Evolutionary conservation across 2,113 vertebrate species (phyloP).

Genomic region (Xiphorhynchus elegans): DNA sequence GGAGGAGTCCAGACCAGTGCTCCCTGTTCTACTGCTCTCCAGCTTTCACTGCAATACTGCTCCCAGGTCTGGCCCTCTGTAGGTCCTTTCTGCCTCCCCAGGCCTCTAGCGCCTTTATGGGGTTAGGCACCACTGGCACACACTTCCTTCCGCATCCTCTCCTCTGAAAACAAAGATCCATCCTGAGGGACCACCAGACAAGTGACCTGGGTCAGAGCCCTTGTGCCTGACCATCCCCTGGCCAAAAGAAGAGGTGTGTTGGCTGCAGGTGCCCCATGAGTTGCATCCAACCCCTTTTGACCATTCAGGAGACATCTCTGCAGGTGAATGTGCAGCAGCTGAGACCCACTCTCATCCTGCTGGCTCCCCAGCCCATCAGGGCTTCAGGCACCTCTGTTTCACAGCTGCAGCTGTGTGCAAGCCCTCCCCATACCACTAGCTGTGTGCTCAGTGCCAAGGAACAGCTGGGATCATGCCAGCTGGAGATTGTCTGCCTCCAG

Average conservation of each 20-base stretch:
- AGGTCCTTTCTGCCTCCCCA: neutral
- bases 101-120: neutral
- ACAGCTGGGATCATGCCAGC: neutral
- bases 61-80: neutral
- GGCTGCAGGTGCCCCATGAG: neutral
- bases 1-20: neutral
- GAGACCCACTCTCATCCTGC: fast-evolving
- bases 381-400: neutral
- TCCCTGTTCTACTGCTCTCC: neutral
- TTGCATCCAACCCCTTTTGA: neutral
- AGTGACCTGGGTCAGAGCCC: neutral
- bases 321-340: neutral
- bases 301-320: neutral
- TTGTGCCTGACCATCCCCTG: neutral
- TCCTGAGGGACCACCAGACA: neutral
- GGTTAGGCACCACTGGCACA: neutral
- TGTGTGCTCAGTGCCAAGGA: neutral
- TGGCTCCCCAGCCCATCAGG: neutral
- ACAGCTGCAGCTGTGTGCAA: neutral
- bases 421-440: fast-evolving
- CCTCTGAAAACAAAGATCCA: neutral
- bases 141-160: neutral
- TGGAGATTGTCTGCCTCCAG: neutral
- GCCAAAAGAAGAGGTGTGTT: neutral
- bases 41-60: neutral